A percentile compares a stretch with the other conserved stretches of the same genome.
Conservation (phyloP, 2,113 vertebrate species). For the Lycocorax pyrrhopterus region DNA sequence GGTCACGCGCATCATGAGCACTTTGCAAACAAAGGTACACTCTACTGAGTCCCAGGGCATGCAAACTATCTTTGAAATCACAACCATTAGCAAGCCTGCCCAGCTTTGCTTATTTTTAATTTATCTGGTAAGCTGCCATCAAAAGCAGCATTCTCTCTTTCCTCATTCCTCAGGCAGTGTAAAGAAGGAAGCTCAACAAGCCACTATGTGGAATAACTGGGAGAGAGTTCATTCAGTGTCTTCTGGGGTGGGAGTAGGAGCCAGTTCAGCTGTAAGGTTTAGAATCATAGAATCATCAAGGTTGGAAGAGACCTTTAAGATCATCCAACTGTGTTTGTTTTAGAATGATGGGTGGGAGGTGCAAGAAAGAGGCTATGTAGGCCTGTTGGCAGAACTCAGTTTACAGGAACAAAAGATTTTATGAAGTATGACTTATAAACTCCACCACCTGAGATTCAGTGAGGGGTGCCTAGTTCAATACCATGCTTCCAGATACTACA, state of each 20-base stretch:
- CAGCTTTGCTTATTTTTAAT: not conserved
- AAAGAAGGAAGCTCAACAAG: not conserved
- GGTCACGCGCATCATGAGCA: not conserved
- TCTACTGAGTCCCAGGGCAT: not conserved
- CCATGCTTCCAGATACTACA: not conserved
- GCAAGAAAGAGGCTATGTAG: not conserved
- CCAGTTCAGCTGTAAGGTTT: not conserved
- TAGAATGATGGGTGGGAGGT: not conserved
- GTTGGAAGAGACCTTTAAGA: not conserved
- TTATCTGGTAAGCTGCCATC: not conserved
- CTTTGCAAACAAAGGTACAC: not conserved
- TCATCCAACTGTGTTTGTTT: not conserved
- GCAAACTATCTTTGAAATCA: not conserved
- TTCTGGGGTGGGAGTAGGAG: not conserved
- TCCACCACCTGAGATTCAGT: not conserved
- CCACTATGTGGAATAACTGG: not conserved
- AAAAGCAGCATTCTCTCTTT: not conserved
- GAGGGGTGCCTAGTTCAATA: not conserved
- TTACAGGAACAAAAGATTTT: not conserved
- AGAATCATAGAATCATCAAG: not conserved
- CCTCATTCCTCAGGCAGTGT: not conserved
- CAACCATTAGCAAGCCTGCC: not conserved
- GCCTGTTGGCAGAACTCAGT: not conserved
- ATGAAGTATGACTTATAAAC: not conserved
- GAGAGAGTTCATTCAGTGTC: not conserved